phyloP scores from a whole-genome alignment of 2,797 vertebrate species.

The Phoebastria nigripes region DNA sequence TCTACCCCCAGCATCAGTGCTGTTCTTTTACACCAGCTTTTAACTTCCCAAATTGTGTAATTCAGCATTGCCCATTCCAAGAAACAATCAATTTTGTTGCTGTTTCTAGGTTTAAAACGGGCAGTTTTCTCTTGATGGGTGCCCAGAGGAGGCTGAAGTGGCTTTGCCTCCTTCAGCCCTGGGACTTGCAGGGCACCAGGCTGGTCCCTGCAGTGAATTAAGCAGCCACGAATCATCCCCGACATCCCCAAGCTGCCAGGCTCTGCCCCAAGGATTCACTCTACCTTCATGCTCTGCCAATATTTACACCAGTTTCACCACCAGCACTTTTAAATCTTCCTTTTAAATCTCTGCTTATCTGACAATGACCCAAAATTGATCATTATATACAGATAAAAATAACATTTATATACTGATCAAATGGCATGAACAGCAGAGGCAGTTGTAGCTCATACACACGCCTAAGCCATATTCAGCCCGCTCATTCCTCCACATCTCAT shows the following conservation, averaged over 20 bases:
- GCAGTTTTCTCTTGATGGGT: background rate
- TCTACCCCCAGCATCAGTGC: background rate
- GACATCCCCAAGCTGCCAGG: background rate
- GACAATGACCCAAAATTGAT: background rate
- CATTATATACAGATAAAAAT: background rate
- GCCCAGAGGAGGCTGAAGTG: background rate
- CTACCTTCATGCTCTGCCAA: background rate
- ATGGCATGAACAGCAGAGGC: background rate
- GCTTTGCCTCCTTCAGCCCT: background rate
- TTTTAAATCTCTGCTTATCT: background rate
- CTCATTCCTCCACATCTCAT: background rate
- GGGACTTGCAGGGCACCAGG: background rate
- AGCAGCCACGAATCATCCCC: background rate
- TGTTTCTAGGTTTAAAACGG: background rate
- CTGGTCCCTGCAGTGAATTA: background rate
- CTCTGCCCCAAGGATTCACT: background rate
- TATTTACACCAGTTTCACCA: background rate
- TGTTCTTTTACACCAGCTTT: background rate
- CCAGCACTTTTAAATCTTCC: background rate
- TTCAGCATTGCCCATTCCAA: background rate
- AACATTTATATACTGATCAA: background rate
- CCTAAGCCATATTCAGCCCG: background rate
- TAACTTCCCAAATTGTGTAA: background rate
- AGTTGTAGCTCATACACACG: rapidly evolving
- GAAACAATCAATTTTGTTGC: background rate